Conservation (phyloP, 2,113 vertebrate species). For the Pteropus alecto region DNA sequence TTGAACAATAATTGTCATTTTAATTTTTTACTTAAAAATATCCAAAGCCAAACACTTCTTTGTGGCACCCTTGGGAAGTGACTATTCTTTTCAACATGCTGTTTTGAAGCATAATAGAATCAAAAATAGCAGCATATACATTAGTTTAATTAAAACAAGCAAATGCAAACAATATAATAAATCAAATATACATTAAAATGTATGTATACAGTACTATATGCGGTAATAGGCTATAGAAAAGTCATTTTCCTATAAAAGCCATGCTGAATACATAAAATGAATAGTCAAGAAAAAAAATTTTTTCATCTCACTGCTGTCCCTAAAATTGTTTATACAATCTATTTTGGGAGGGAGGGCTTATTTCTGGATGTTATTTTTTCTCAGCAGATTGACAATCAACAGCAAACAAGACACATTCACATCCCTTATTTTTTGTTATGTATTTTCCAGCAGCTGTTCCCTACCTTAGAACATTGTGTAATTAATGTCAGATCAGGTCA, state of each 20-base stretch:
- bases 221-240: background rate
- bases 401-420: background rate
- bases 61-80: background rate
- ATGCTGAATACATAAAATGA: background rate
- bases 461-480: background rate
- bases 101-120: background rate
- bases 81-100: background rate
- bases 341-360: background rate
- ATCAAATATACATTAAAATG: background rate
- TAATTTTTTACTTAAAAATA: slow-evolving; percentile 1
- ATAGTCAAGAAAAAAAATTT: background rate
- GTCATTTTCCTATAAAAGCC: background rate
- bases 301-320: background rate
- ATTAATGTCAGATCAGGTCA: slow-evolving; percentile 1
- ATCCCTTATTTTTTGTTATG: background rate
- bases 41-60: background rate
- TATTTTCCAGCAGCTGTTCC: slow-evolving; percentile 19
- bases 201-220: background rate
- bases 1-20: background rate
- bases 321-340: background rate
- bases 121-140: background rate
- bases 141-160: background rate
- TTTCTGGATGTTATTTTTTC: slow-evolving; percentile 1
- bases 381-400: background rate
- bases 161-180: background rate